Evolutionary conservation across 2,797 vertebrate genomes (phyloP).

Genomic region (Agapornis canus): DNA sequence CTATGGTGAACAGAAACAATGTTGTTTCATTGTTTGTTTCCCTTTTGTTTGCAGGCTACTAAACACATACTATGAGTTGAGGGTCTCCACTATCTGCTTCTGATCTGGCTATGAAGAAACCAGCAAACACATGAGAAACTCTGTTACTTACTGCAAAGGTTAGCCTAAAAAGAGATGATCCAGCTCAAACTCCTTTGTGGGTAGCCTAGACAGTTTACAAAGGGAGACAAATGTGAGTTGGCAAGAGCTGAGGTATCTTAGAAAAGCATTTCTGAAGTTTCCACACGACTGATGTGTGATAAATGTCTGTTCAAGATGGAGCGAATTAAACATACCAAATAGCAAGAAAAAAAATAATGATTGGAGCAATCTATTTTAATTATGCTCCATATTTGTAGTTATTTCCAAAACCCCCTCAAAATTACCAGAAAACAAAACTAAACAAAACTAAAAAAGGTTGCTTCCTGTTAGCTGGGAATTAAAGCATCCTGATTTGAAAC

Average conservation of each 20-base stretch:
- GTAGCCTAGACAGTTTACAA: background rate
- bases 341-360: background rate
- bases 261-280: background rate
- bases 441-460: conserved; percentile 38
- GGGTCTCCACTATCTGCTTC: background rate
- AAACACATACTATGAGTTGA: background rate
- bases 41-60: background rate
- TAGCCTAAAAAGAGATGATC: background rate
- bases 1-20: background rate
- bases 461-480: conserved; percentile 48
- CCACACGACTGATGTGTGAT: background rate
- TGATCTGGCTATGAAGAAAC: background rate
- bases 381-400: conserved; percentile 24
- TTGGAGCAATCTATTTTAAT: conserved; percentile 40
- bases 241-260: background rate
- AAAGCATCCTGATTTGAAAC: conserved; percentile 53
- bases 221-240: background rate
- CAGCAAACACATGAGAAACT: background rate
- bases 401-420: conserved; percentile 23
- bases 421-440: conserved; percentile 30
- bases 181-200: background rate
- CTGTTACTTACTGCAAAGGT: background rate
- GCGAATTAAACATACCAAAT: conserved; percentile 29
- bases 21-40: background rate
- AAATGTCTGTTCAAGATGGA: background rate